Percentiles rank a stretch among this genome's conserved stretches.
Evolutionary conservation across 1,140 invertebrate genomes (phyloP).

Genomic region (Maconellicoccus hirsutus): DNA sequence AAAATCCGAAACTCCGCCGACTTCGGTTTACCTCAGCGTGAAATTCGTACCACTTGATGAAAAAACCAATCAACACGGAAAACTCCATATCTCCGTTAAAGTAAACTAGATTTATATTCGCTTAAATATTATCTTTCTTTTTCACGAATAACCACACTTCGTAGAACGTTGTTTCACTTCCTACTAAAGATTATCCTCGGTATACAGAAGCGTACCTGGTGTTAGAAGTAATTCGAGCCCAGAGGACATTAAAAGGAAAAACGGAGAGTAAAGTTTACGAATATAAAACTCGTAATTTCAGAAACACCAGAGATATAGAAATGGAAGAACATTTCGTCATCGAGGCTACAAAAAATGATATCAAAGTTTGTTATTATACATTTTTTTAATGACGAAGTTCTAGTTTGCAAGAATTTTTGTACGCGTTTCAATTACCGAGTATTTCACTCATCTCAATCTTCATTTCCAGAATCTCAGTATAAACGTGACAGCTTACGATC

Average conservation of each 20-base stretch:
- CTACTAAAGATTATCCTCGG: slow-evolving; percentile 14
- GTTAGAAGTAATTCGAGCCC: not conserved
- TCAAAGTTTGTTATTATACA: not conserved
- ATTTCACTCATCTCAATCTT: too few species aligned
- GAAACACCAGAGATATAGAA: slow-evolving; percentile 3
- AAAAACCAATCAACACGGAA: not conserved
- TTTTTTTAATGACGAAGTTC: not conserved
- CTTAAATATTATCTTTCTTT: not conserved
- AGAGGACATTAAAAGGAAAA: not conserved
- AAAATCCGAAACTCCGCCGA: not conserved
- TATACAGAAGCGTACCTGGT: slow-evolving; percentile 1
- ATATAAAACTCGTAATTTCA: not conserved
- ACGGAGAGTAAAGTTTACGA: not conserved
- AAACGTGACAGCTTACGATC: slow-evolving; percentile 1
- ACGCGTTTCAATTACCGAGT: too few species aligned
- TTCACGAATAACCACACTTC: not conserved
- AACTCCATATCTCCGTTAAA: not conserved
- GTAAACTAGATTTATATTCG: not conserved
- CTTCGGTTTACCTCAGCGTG: not conserved
- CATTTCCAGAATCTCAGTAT: not conserved
- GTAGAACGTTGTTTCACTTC: not conserved
- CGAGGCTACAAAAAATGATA: slow-evolving; percentile 1
- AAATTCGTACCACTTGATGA: not conserved
- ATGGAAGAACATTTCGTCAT: slow-evolving; percentile 4
- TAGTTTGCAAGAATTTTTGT: too few species aligned